phyloP scores from a whole-genome alignment of 2,113 vertebrate species.

The Lota lota region DNA sequence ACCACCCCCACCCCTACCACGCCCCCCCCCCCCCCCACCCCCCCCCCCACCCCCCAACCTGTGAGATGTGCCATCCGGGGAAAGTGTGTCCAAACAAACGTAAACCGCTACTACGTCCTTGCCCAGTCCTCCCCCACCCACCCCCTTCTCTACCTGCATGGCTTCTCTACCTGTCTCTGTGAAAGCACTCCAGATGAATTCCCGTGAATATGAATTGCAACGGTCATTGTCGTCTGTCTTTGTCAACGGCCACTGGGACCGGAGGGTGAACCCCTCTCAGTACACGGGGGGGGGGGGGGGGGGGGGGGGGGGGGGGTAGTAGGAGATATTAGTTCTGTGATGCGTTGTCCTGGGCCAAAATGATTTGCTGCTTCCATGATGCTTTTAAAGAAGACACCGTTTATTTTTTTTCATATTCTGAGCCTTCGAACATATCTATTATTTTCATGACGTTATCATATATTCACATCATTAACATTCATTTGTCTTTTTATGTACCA shows the following conservation, averaged over 20 bases:
- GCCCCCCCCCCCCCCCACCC: constrained; percentile 45
- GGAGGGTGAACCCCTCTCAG: constrained; percentile 38
- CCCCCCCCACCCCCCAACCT: constrained; percentile 66
- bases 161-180: constrained; percentile 72
- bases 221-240: constrained; percentile 62
- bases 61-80: constrained; percentile 75
- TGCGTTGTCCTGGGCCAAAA: constrained; percentile 47
- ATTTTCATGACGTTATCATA: constrained; percentile 60
- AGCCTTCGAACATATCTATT: constrained; percentile 70
- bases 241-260: constrained; percentile 43
- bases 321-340: constrained; percentile 19
- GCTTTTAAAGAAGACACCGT: constrained; percentile 63
- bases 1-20: constrained; percentile 49
- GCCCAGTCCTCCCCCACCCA: constrained; percentile 7
- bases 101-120: constrained; percentile 48
- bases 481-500: constrained; percentile 54
- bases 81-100: constrained; percentile 71
- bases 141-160: constrained; percentile 76
- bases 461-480: constrained; percentile 57
- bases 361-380: constrained; percentile 69
- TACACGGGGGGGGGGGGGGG: constrained; percentile 14
- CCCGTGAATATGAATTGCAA: constrained; percentile 61
- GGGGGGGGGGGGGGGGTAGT: constrained; percentile 3
- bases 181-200: constrained; percentile 80
- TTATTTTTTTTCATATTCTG: constrained; percentile 55